Percentiles rank a stretch among this genome's conserved stretches.
Conservation (phyloP, 2,888 invertebrate genomes). For the Cataglyphis rosenhaueri region DNA sequence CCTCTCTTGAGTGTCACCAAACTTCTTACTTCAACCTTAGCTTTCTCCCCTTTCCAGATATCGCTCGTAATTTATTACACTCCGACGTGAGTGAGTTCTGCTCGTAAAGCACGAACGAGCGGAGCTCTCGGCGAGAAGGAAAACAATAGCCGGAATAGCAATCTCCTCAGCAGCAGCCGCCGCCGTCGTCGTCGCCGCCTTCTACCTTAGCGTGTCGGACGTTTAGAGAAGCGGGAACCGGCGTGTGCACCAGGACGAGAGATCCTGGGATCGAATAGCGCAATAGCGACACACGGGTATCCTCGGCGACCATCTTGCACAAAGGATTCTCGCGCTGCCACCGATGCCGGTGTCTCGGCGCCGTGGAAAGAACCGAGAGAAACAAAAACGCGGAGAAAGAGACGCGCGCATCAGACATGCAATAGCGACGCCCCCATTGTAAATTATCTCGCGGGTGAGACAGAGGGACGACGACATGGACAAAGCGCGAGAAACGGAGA, state of each 20-base stretch:
- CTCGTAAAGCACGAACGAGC: slow-evolving; percentile 57
- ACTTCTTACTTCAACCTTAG: slow-evolving; percentile 13
- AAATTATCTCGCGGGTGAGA: slow-evolving; percentile 76
- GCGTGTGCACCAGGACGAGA: slow-evolving; percentile 15
- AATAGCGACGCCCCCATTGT: slow-evolving; percentile 79
- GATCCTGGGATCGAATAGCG: slow-evolving; percentile 8
- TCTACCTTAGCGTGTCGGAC: slow-evolving; percentile 9
- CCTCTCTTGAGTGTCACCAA: not conserved
- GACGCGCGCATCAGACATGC: slow-evolving; percentile 73
- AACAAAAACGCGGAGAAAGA: slow-evolving; percentile 54
- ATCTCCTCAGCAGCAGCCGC: slow-evolving; percentile 51
- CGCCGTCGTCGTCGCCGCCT: slow-evolving; percentile 23
- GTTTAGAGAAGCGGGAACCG: slow-evolving; percentile 39
- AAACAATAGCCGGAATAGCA: slow-evolving; percentile 57
- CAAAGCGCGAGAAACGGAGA: slow-evolving; percentile 49
- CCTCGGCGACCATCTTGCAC: slow-evolving; percentile 32
- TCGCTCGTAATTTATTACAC: slow-evolving; percentile 59
- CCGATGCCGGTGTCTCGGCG: slow-evolving; percentile 29
- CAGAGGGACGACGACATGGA: slow-evolving; percentile 63
- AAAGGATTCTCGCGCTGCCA: slow-evolving; percentile 32
- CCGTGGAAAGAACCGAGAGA: slow-evolving; percentile 31
- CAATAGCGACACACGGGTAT: slow-evolving; percentile 13
- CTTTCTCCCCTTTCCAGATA: slow-evolving; percentile 36
- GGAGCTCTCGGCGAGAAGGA: slow-evolving; percentile 32
- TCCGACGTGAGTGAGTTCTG: slow-evolving; percentile 46